Conservation (phyloP, 2,797 vertebrate genomes). For the Trichosurus vulpecula region DNA sequence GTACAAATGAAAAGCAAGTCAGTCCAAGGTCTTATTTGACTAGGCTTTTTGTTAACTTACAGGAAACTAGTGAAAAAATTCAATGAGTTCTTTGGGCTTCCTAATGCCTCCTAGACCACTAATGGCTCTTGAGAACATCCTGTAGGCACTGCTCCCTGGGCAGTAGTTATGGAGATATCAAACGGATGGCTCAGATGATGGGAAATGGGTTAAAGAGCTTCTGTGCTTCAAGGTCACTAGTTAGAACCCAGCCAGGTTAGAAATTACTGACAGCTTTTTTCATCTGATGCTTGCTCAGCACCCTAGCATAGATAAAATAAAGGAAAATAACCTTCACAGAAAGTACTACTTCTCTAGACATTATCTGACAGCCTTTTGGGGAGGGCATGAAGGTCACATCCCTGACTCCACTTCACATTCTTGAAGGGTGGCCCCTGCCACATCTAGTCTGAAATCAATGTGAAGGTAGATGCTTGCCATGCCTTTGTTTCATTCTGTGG, state of each 20-base stretch:
- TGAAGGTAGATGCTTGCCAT: background rate
- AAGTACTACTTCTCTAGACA: constrained; percentile 54
- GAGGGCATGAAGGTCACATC: constrained; percentile 34
- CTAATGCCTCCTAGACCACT: constrained; percentile 50
- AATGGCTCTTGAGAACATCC: constrained; percentile 57
- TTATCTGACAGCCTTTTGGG: constrained; percentile 37
- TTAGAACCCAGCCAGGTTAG: constrained; percentile 54
- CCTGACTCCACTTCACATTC: constrained; percentile 36
- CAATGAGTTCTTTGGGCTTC: constrained; percentile 53
- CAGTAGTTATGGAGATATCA: constrained; percentile 72
- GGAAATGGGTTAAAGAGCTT: constrained; percentile 40
- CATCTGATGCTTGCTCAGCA: constrained; percentile 54
- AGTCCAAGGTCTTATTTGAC: constrained; percentile 30
- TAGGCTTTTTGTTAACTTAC: constrained; percentile 53
- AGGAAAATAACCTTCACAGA: constrained; percentile 53
- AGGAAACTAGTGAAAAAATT: constrained; percentile 51
- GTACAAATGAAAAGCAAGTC: constrained; percentile 51
- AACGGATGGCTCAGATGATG: constrained; percentile 58
- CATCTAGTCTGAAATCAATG: constrained; percentile 3
- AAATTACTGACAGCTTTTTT: constrained; percentile 69
- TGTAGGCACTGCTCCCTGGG: constrained; percentile 65
- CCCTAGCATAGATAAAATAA: constrained; percentile 17
- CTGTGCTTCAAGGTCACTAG: constrained; percentile 66
- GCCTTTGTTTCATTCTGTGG: constrained; percentile 24
- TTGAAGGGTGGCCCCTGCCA: constrained; percentile 26